These are phyloP conservation scores for Momotus momota DNA, from an alignment of 2,797 vertebrate genomes.

Conservation along the genomic window DNA sequence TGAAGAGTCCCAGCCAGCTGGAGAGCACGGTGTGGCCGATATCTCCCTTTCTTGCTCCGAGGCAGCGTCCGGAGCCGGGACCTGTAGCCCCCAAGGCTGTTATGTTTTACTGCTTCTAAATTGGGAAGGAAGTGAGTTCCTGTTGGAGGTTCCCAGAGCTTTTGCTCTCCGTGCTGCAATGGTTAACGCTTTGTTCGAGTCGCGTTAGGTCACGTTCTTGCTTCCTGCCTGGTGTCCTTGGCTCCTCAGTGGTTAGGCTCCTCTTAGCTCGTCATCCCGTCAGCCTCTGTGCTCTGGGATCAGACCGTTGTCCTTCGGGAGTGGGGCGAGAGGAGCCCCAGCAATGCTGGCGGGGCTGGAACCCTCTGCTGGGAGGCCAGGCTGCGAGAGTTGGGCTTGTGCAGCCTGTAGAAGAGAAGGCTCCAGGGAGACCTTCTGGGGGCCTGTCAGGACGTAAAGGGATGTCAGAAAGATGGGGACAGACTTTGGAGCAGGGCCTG, in stretches of 20 bases:
- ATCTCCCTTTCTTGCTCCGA: not conserved
- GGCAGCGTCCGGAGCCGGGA: fast-evolving
- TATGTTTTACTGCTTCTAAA: not conserved
- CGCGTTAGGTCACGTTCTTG: not conserved
- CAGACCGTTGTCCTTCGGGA: fast-evolving
- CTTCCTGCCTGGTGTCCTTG: too few relatives aligned
- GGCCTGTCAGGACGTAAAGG: too few relatives aligned
- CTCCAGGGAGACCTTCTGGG: too few relatives aligned
- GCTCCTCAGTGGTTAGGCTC: too few relatives aligned
- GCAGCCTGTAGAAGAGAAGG: not conserved
- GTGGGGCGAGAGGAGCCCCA: too few relatives aligned
- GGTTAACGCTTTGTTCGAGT: not conserved
- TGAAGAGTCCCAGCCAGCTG: fast-evolving
- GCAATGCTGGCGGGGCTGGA: too few relatives aligned
- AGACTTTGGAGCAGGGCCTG: too few relatives aligned
- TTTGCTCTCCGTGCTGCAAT: not conserved
- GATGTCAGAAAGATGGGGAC: too few relatives aligned
- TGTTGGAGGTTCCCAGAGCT: constrained; percentile 10
- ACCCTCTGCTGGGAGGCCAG: too few relatives aligned
- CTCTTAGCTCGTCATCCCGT: not conserved
- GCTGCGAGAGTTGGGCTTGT: not conserved
- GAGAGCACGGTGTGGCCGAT: not conserved
- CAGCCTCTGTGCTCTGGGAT: fast-evolving
- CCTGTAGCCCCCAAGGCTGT: not conserved
- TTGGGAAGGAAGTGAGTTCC: not conserved